Evolutionary conservation across 2,888 invertebrate species (phyloP), one percentile per base, ranked within the genome.

Genomic region (Iphiclides podalirius): DNA sequence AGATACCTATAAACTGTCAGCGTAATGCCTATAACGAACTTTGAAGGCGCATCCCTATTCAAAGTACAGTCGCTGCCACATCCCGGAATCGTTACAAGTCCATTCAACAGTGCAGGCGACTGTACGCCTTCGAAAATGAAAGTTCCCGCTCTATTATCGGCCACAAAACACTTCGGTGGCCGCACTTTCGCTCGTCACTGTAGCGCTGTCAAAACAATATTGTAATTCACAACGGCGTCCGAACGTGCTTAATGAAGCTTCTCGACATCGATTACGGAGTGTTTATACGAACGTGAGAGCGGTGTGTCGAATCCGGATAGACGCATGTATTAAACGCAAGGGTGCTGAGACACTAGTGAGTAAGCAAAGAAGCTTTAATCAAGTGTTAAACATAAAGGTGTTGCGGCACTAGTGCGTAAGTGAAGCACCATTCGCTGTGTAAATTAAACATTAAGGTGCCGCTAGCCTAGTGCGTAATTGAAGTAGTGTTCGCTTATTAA

Each of bases 161-260:
- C 41, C 58, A 52, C 51, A 55, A 52, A 43, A 52, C 43, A 33
- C 37, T 28, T 17, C 34, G 11, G 13, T 41, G 48, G 51, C 49
- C 40, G 14, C 46, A 62, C 64, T 64, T 62, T 64, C 64, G 52
- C 62, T 54, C 49, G 58, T 54, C 57, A 55, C 51, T 59, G 52
- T 36, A 52, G 42, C 47, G 47, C 53, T 59, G 55, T 58, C 62
- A 61, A 61, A 60, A 58, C 57, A 61, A 55, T 57, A 51, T 49
- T 34, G 52, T 51, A 42, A 52, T 38, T 43, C 37, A 13, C 51
- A 31, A 33, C 37, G 49, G 36, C 36, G 23, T 12, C 14, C 17
- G 43, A 31, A 20, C 28, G 42, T 38, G 23, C 2, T 15, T 26
- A 39, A 39, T 44, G 34, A 35, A 9, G 15, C 26, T 16, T 6